These are phyloP conservation scores for Chrysodeixis includens DNA, from an alignment of 2,888 invertebrate species.

Conservation along the genomic window DNA sequence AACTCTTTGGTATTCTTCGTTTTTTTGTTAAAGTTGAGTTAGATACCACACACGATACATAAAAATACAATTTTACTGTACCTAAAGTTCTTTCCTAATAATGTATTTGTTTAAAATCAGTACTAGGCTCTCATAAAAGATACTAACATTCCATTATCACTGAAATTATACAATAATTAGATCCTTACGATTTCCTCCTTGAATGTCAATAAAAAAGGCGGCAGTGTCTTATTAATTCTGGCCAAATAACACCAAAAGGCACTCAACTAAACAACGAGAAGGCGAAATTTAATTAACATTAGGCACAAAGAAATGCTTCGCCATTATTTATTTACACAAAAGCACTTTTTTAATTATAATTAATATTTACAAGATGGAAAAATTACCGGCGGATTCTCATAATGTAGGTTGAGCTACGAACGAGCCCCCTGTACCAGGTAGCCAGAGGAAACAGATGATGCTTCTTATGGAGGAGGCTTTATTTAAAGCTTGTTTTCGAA, in stretches of 20 bases:
- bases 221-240: conserved; percentile 49
- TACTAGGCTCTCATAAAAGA: background rate
- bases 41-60: too few relatives aligned
- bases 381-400: conserved; percentile 56
- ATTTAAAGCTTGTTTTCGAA: too few relatives aligned
- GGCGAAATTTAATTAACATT: conserved; percentile 85
- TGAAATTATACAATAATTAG: background rate
- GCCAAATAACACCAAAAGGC: conserved; percentile 78
- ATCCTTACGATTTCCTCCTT: background rate
- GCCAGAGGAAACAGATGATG: background rate
- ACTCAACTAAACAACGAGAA: conserved; percentile 84
- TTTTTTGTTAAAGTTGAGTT: too few relatives aligned
- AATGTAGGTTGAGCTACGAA: conserved; percentile 53
- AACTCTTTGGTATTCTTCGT: too few relatives aligned
- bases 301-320: conserved; percentile 72
- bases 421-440: conserved; percentile 50
- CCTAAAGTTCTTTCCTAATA: too few relatives aligned
- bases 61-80: too few relatives aligned
- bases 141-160: background rate
- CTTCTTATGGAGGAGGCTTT: background rate
- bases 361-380: conserved; percentile 84
- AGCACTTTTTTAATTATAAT: conserved; percentile 86
- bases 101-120: too few relatives aligned
- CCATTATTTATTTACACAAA: conserved; percentile 85
- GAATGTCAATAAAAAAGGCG: conserved; percentile 41